Conservation (phyloP, 2,888 invertebrate species). For the Lycia hirtaria region DNA sequence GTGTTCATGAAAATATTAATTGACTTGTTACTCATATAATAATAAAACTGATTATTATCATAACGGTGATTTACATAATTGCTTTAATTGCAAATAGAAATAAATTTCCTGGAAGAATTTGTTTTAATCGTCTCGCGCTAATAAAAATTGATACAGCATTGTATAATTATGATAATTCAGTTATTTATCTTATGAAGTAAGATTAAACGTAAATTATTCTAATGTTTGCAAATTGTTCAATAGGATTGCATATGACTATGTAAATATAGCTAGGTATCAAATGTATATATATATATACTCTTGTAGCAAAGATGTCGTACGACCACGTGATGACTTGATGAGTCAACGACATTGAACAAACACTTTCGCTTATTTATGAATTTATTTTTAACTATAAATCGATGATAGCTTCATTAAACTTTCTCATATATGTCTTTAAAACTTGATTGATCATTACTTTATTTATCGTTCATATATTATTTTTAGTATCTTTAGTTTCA, state of each 20-base stretch:
- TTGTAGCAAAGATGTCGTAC: background rate
- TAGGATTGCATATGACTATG: conserved; percentile 12
- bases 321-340: conserved; percentile 4
- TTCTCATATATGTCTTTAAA: too few species aligned
- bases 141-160: too few species aligned
- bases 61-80: conserved; percentile 16
- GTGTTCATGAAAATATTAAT: conserved; percentile 17
- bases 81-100: background rate
- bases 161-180: background rate
- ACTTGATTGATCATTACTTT: background rate
- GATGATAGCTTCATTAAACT: too few species aligned
- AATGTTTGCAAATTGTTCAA: conserved; percentile 27
- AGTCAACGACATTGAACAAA: background rate
- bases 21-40: conserved; percentile 21
- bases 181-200: conserved; percentile 5
- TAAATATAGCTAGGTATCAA: conserved; percentile 1
- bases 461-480: background rate
- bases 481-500: background rate
- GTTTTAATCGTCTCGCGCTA: too few species aligned
- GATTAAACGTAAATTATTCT: conserved; percentile 7
- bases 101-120: conserved; percentile 15
- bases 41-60: conserved; percentile 19
- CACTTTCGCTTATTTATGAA: too few species aligned
- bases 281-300: conserved; percentile 6
- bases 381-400: too few species aligned